Base-by-base conservation (phyloP, 2,797 vertebrate genomes). In the Knipowitschia caucasica region DNA sequence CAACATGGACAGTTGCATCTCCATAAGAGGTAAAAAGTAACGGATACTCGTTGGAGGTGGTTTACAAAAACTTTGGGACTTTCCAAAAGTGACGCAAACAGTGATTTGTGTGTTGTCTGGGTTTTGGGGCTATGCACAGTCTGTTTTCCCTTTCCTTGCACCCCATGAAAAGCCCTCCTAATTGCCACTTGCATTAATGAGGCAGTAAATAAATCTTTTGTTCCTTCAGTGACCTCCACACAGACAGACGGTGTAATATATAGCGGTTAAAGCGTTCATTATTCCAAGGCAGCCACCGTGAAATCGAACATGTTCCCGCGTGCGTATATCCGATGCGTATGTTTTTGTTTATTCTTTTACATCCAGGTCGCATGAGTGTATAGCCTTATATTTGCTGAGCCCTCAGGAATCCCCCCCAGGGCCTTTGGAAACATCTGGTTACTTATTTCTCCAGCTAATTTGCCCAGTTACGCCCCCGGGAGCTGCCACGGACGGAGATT, bases 111-210 rank as follows among this genome's bases (percentile, higher is more conserved):
- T 66, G 70, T 67, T 55, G 53, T 80, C 66, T 74, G 50, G 26
- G 47, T 74, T 73, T 68, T 12, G 5, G 15, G 27, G 49, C 44
- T 49, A 20, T 47, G 52, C 66, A n/a, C n/a, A 62, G 69, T 69
- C 50, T 60, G 53, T 57, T 43, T 51, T 10, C n/a, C 7, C 34
- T 27, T 53, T 54, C 38, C 42, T 50, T 29, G 6, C 17, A 5
- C 27, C 43, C 47, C 64, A 57, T 64, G 76, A 78, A 77, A 70
- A 52, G 42, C 50, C 64, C 56, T 60, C 70, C 64, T 66, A 78
- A 75, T 74, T 79, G 49, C 56, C 73, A 59, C 68, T 72, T 77
- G 71, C 73, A 84, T 86, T 86, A 84, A 85, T 81, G 71, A 75
- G 71, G 51, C 68, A 64, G 72, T 80, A 77, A 76, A 82, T 82